Evolutionary conservation across 1,140 invertebrate genomes (phyloP), one percentile per base, ranked within the genome.

Genomic region (Euura saliciscinereae): DNA sequence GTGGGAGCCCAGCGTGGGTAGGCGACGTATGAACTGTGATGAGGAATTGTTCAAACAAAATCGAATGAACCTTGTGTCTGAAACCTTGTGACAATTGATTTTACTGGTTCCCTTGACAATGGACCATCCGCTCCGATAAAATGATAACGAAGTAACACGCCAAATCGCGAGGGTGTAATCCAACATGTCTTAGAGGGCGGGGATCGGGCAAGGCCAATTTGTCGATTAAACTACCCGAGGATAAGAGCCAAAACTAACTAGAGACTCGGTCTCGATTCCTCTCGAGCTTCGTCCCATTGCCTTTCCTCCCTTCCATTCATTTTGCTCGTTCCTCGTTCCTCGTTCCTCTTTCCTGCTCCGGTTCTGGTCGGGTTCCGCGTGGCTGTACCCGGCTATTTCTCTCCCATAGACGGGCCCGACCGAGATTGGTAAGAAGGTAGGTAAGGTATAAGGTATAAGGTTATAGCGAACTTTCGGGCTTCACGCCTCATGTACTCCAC

Each of bases 181-280:
- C 28, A 1, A 28, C 28, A 28, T 28, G 28, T 28, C 28, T 28
- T 28, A 28, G 28, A 28, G 28, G 28, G 28, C 28, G 28, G 1
- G 28, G 28, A 28, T 28, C 28, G 28, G 28, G 66, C 66, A 67
- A 75, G 81, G 77, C 70, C 76, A 81, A 81, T 83, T 82, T 79
- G 75, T 74, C 80, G 78, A 83, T 82, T 83, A 81, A 83, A 83
- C 78, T 83, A 80, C 72, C 76, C 78, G 76, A 75, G 75, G 75
- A 80, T 75, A 78, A 82, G 76, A 78, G 78, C 75, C 72, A 65
- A 76, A 77, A 76, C 77, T 74, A 78, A 78, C 73, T 75, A 78
- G 78, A 82, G 76, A 64, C 73, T 66, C 68, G 71, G 44, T 65
- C 68, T 71, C 45, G 42, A 44, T 42, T 68, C 69, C 72, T 65